Conservation (phyloP, 2,113 vertebrate species). For the Burhinus bistriatus region DNA sequence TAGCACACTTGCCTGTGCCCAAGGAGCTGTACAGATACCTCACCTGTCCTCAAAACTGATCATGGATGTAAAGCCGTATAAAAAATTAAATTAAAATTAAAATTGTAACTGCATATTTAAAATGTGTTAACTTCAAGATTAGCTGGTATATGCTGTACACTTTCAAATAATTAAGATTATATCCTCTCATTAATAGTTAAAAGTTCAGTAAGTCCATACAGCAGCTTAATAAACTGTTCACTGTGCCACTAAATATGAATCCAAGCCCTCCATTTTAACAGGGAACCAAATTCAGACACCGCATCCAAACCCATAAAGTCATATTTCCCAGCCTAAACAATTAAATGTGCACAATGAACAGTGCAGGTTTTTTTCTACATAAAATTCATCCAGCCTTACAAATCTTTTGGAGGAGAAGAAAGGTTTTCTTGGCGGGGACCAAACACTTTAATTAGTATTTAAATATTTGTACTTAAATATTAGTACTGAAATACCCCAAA, state of each 20-base stretch:
- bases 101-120: not conserved
- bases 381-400: not conserved
- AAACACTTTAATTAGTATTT: not conserved
- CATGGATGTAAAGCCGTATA: not conserved
- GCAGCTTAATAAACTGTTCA: not conserved
- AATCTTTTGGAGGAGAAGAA: not conserved
- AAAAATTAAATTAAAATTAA: not conserved
- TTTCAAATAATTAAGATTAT: not conserved
- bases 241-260: not conserved
- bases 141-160: not conserved
- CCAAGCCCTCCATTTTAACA: not conserved
- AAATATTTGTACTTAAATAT: not conserved
- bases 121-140: not conserved
- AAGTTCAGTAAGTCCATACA: not conserved
- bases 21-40: not conserved
- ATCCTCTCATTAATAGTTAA: not conserved
- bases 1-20: fast-evolving
- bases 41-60: not conserved
- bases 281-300: not conserved
- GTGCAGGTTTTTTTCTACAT: not conserved
- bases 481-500: not conserved
- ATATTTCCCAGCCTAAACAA: not conserved
- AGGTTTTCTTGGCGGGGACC: not conserved
- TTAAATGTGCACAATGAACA: not conserved
- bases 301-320: not conserved